Evolutionary conservation across 2,113 vertebrate species (phyloP).

Genomic region (Saccopteryx bilineata): DNA sequence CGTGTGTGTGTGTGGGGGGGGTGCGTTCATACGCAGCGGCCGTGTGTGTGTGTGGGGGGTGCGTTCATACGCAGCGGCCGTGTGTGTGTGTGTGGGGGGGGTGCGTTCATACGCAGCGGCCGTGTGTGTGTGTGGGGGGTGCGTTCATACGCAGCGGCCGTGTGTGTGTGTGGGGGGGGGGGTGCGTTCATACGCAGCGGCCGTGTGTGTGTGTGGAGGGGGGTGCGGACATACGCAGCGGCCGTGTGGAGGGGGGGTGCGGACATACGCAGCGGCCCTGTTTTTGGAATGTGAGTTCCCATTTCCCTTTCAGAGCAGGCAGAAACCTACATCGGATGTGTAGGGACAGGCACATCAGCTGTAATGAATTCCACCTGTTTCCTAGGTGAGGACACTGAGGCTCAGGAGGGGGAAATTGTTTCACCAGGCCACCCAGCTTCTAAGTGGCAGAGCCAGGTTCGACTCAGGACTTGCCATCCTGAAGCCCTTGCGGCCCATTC

Average conservation of each 20-base stretch:
- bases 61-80: rapidly evolving
- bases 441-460: background rate
- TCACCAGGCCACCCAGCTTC: background rate
- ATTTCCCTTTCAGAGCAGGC: background rate
- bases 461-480: background rate
- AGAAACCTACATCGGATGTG: background rate
- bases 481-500: background rate
- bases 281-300: background rate
- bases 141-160: rapidly evolving
- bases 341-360: background rate
- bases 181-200: too few relatives aligned
- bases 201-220: background rate
- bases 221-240: too few relatives aligned
- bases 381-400: background rate
- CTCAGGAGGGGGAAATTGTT: background rate
- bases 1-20: background rate
- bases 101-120: too few relatives aligned
- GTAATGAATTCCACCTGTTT: background rate
- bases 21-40: rapidly evolving
- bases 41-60: too few relatives aligned
- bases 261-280: rapidly evolving
- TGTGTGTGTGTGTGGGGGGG: too few relatives aligned
- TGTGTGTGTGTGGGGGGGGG: too few relatives aligned
- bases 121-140: too few relatives aligned
- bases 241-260: too few relatives aligned